Evolutionary conservation across 1,140 invertebrate genomes (phyloP).

Genomic region (Maniola jurtina): DNA sequence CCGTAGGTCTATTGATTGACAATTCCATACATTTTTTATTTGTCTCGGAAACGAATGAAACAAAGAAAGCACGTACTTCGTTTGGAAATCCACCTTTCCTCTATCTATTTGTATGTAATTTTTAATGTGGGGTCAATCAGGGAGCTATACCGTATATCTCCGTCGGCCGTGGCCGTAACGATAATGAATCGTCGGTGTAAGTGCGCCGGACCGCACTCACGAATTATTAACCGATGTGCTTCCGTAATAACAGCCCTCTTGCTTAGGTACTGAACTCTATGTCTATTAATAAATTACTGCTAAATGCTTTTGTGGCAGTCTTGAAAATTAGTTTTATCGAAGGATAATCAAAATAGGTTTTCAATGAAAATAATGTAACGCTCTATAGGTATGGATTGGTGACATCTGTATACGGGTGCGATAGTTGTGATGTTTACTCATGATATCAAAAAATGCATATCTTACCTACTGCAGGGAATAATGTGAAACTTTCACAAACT

Average conservation of each 20-base stretch:
- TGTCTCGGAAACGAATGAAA: slow-evolving; percentile 56
- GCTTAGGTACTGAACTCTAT: neutral
- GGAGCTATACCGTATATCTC: slow-evolving; percentile 71
- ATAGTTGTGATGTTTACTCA: too few relatives aligned
- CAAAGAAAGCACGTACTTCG: slow-evolving; percentile 61
- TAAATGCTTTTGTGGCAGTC: neutral
- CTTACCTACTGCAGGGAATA: too few relatives aligned
- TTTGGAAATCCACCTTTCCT: slow-evolving; percentile 64
- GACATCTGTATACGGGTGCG: too few relatives aligned
- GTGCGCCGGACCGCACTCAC: slow-evolving; percentile 64
- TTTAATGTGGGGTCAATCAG: slow-evolving; percentile 79
- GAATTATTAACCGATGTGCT: slow-evolving; percentile 68
- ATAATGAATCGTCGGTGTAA: slow-evolving; percentile 74
- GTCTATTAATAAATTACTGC: neutral
- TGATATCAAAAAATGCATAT: too few relatives aligned
- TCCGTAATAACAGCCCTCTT: slow-evolving; percentile 44
- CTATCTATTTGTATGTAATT: slow-evolving; percentile 76
- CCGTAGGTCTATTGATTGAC: slow-evolving; percentile 51
- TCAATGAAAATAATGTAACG: too few relatives aligned
- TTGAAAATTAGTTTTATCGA: neutral
- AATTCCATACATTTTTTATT: slow-evolving; percentile 65
- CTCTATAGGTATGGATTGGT: too few relatives aligned
- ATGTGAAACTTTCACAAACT: too few relatives aligned
- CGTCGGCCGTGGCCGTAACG: slow-evolving; percentile 68
- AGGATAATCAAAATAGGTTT: too few relatives aligned